Percentiles rank a stretch among this genome's conserved stretches.
These are phyloP conservation scores for Loripinus fragilis DNA, from an alignment of 2,888 invertebrate species.

Conservation along the genomic window DNA sequence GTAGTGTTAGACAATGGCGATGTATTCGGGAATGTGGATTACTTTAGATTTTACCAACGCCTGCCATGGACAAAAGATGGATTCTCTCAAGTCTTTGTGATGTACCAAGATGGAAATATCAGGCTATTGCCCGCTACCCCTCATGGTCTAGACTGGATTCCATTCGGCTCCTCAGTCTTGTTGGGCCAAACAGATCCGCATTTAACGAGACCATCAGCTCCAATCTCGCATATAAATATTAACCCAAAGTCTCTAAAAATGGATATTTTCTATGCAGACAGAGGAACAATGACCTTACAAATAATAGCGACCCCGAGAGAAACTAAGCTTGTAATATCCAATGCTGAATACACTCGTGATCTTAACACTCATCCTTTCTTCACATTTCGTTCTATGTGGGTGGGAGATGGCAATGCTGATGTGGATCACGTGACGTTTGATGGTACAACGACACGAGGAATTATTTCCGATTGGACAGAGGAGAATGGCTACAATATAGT, in stretches of 20 bases:
- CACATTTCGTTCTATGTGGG: slow-evolving; percentile 70
- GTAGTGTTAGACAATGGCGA: slow-evolving; percentile 46
- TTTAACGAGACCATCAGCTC: slow-evolving; percentile 55
- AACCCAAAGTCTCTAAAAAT: slow-evolving; percentile 50
- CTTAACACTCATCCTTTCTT: slow-evolving; percentile 54
- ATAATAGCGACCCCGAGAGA: slow-evolving; percentile 35
- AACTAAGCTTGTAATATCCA: slow-evolving; percentile 37
- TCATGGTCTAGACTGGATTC: slow-evolving; percentile 71
- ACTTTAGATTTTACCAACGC: slow-evolving; percentile 57
- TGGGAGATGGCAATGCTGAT: slow-evolving; percentile 66
- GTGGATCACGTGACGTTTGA: slow-evolving; percentile 69
- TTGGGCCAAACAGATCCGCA: slow-evolving; percentile 64
- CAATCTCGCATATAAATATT: slow-evolving; percentile 60
- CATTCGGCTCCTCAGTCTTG: slow-evolving; percentile 71
- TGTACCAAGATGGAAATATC: slow-evolving; percentile 72
- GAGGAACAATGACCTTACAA: slow-evolving; percentile 35
- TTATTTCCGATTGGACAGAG: slow-evolving; percentile 51
- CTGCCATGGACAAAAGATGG: slow-evolving; percentile 62
- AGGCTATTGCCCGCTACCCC: slow-evolving; percentile 66
- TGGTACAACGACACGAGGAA: slow-evolving; percentile 38
- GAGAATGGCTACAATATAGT: slow-evolving; percentile 61
- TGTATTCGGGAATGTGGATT: slow-evolving; percentile 52
- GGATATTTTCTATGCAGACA: slow-evolving; percentile 57
- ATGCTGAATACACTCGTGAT: slow-evolving; percentile 18
- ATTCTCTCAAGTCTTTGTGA: slow-evolving; percentile 67